phyloP scores from a whole-genome alignment of 1,140 invertebrate species.

The Drosophila bocki region DNA sequence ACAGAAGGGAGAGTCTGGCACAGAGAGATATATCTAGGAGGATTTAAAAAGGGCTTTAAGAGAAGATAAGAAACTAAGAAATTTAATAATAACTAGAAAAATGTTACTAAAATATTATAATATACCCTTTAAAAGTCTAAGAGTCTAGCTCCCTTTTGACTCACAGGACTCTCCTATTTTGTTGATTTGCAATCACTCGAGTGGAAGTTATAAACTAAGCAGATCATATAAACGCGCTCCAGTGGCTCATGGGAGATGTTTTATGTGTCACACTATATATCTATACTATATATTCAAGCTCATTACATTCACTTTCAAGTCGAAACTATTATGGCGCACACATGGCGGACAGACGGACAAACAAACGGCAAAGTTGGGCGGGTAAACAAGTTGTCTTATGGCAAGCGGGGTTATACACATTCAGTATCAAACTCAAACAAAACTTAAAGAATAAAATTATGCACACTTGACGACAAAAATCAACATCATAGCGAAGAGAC shows the following conservation, averaged over 20 bases:
- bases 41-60: neutral
- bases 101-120: neutral
- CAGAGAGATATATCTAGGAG: neutral
- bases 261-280: constrained; percentile 45
- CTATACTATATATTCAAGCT: constrained; percentile 29
- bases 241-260: constrained; percentile 30
- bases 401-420: constrained; percentile 22
- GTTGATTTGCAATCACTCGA: constrained; percentile 23
- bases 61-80: neutral
- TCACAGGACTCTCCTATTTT: constrained; percentile 17
- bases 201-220: constrained; percentile 42
- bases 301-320: constrained; percentile 71
- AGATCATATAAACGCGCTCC: constrained; percentile 16
- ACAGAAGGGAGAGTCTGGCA: neutral
- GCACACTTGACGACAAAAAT: constrained; percentile 67
- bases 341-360: constrained; percentile 24
- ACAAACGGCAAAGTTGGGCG: constrained; percentile 19
- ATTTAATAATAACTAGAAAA: neutral
- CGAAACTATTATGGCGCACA: constrained; percentile 46
- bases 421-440: constrained; percentile 69
- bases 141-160: neutral
- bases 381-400: constrained; percentile 26
- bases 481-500: constrained; percentile 48
- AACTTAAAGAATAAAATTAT: constrained; percentile 72
- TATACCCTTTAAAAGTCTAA: neutral